These are phyloP conservation scores for Meloidogyne exigua DNA, from an alignment of 1,140 invertebrate genomes.

Conservation along the genomic window DNA sequence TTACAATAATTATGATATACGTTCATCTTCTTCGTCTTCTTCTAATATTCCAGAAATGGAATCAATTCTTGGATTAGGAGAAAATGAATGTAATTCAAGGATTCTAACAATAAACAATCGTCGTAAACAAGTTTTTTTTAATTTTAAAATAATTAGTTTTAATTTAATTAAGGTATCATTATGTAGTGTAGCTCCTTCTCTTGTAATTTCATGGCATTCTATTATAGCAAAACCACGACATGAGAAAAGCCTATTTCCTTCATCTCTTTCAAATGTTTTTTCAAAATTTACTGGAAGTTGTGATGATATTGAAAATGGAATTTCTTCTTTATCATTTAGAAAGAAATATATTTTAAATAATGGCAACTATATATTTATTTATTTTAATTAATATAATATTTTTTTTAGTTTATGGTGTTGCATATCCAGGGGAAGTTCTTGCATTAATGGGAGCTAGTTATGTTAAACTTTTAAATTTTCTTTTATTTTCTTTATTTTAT, in stretches of 20 bases:
- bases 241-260: constrained; percentile 24
- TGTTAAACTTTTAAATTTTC: not conserved
- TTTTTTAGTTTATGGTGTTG: constrained; percentile 41
- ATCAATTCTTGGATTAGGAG: not conserved
- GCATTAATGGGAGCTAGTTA: constrained; percentile 81
- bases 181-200: constrained; percentile 30
- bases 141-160: not conserved
- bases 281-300: constrained; percentile 8
- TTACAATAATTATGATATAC: not conserved
- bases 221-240: constrained; percentile 30
- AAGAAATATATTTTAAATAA: constrained; percentile 29
- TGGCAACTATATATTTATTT: constrained; percentile 1
- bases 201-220: constrained; percentile 34
- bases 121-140: not conserved
- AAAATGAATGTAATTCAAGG: not conserved
- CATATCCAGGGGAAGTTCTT: constrained; percentile 64
- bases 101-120: not conserved
- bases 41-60: not conserved
- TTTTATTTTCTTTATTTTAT: constrained; percentile 1
- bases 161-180: constrained; percentile 23
- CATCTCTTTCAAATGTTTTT: constrained; percentile 13
- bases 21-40: not conserved
- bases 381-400: constrained; percentile 24
- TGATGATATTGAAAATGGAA: constrained; percentile 14
- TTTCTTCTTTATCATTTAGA: not conserved